A percentile compares a stretch with the other conserved stretches of the same genome.
These are phyloP conservation scores for Parthenolecanium corni DNA, from an alignment of 2,888 invertebrate genomes.

Conservation along the genomic window DNA sequence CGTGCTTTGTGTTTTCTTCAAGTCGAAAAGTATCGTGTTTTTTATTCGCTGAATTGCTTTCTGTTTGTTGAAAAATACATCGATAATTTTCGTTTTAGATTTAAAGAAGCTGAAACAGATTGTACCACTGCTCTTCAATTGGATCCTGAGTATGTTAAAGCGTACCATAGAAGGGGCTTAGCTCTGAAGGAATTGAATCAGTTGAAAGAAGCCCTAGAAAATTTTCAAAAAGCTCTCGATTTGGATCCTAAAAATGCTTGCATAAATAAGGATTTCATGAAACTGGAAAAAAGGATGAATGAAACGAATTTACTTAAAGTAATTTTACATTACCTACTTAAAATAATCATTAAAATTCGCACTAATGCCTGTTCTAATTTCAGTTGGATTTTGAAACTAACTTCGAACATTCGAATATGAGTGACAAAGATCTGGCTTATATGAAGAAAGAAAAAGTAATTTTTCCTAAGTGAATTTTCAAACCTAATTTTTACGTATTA, in stretches of 20 bases:
- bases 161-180: constrained; percentile 66
- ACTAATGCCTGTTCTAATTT: no score
- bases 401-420: no score
- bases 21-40: constrained; percentile 58
- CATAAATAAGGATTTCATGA: constrained; percentile 48
- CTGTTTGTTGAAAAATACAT: background rate
- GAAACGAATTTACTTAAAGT: no score
- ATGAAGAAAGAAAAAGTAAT: constrained; percentile 36
- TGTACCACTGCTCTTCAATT: constrained; percentile 67
- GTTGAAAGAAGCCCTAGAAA: constrained; percentile 56
- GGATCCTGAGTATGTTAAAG: constrained; percentile 71
- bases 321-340: no score
- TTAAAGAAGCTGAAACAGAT: constrained; percentile 61
- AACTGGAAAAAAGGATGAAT: constrained; percentile 31
- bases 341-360: no score
- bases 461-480: no score
- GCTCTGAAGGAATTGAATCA: constrained; percentile 61
- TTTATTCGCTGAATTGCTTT: background rate
- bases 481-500: background rate
- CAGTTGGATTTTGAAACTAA: no score
- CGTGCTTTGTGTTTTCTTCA: constrained; percentile 77
- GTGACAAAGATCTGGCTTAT: constrained; percentile 38
- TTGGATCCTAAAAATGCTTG: constrained; percentile 69
- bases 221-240: constrained; percentile 55
- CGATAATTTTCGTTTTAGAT: constrained; percentile 41